Base-by-base conservation (phyloP, 1,140 invertebrate genomes). In the Chironomus tepperi region DNA sequence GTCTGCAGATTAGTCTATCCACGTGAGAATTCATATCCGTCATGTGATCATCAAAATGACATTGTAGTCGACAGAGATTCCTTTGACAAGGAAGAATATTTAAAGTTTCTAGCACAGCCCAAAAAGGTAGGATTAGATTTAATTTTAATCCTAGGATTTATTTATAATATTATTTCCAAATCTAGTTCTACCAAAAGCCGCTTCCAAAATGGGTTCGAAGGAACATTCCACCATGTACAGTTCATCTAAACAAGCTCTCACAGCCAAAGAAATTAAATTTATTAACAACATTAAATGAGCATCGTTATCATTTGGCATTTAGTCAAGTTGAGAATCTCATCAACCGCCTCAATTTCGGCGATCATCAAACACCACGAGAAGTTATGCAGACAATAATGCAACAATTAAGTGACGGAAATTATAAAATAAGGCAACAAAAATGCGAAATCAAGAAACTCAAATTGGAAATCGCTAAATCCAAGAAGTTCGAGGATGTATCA, bases 11-110 rank as follows among this genome's bases (percentile, higher is more conserved):
- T 43, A 79, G 78, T 67, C 76, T 77, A 64, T 81, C 79, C 74
- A 73, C 81, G 34, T 81, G 79, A 42, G 77, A 79, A 1, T 79
- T 78, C 57, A 74, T 77, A 75, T 78, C 81, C 3, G 77, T 78
- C 73, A 76, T 80, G 81, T 70, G 77, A 81, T 67, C 81, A 81
- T 74, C 77, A 77, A 0, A 80, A 79, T 7, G 79, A 80, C 43
- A 78, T 81, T 16, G 79, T 82, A 8, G 79, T 82, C 12, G 80
- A 82, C 73, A 76, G 81, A 7, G 79, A 80, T 75, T 77, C 81
- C 24, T 47, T 82, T n/a, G 79, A 79, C 18, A 75, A 78, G 3
- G 77, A 79, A 42, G 81, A 82, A 70, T 81, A 82, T 73, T 78
- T 79, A 0, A 80, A 79, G 10, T 79, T 77, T 42, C 65, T 82